A percentile compares a stretch with the other conserved stretches of the same genome.
Evolutionary conservation across 2,113 vertebrate species (phyloP).

Genomic region (Dicaeum eximium): DNA sequence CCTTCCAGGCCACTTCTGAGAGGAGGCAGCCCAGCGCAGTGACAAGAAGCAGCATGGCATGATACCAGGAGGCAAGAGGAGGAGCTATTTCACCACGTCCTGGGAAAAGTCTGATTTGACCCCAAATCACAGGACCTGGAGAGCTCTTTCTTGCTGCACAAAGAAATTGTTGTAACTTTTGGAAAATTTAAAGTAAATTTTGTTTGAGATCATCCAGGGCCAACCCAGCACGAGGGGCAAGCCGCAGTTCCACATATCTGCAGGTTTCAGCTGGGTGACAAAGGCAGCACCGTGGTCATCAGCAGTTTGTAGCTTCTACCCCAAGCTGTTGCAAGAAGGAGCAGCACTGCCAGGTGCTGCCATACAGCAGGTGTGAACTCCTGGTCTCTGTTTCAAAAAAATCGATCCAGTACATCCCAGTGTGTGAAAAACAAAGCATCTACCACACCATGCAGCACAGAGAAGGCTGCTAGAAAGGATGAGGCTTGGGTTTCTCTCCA

Average conservation of each 20-base stretch:
- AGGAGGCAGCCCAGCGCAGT: not conserved
- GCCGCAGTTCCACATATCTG: not conserved
- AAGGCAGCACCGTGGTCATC: not conserved
- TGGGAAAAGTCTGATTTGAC: not conserved
- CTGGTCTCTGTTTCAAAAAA: not conserved
- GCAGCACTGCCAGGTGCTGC: not conserved
- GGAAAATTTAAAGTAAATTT: not conserved
- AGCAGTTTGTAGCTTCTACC: not conserved
- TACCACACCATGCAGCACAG: accelerated
- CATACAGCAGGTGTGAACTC: not conserved
- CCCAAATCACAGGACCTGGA: not conserved
- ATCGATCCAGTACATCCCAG: not conserved
- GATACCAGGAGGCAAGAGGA: not conserved
- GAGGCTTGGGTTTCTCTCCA: not conserved
- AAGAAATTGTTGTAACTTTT: not conserved
- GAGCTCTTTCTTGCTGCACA: not conserved
- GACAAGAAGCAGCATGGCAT: accelerated
- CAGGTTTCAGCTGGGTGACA: not conserved
- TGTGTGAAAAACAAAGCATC: not conserved
- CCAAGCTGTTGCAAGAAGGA: not conserved
- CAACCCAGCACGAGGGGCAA: not conserved
- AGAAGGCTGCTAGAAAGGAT: not conserved
- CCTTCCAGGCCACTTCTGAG: not conserved
- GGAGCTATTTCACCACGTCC: accelerated
- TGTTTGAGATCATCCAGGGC: not conserved